Evolutionary conservation across 1,140 invertebrate genomes (phyloP).

Genomic region (Ostrea edulis): DNA sequence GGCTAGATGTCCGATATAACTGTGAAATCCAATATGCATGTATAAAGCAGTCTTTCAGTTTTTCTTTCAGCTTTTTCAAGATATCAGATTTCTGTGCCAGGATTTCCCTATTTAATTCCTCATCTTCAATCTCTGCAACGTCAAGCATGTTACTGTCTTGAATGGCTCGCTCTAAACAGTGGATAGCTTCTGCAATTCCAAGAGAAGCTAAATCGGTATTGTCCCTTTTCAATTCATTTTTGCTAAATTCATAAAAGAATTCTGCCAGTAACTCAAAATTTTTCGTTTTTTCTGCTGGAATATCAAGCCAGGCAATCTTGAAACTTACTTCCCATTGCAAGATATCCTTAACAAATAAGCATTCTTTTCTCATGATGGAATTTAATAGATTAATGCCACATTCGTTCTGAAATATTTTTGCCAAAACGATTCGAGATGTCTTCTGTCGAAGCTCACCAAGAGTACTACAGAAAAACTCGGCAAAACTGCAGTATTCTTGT

Average conservation of each 20-base stretch:
- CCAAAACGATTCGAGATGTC: neutral
- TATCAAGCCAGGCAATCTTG: neutral
- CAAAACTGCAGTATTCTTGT: neutral
- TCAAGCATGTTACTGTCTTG: neutral
- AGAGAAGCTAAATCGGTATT: neutral
- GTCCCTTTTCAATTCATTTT: neutral
- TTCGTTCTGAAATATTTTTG: neutral
- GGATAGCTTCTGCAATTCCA: neutral
- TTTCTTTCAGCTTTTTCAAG: neutral
- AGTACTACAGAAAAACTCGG: slow-evolving; percentile 1
- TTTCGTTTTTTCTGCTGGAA: neutral
- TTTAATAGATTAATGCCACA: neutral
- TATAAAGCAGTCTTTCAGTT: neutral
- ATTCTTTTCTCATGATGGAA: neutral
- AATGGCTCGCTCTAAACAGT: slow-evolving; percentile 2
- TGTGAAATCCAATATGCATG: neutral
- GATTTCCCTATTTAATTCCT: neutral
- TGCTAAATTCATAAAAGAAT: slow-evolving; percentile 14
- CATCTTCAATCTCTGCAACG: neutral
- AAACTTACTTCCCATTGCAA: neutral
- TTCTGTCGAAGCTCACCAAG: neutral
- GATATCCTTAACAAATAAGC: neutral
- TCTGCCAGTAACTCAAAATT: neutral
- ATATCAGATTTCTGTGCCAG: neutral
- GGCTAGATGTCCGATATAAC: neutral